A percentile compares a stretch with the other conserved stretches of the same genome.
phyloP scores from a whole-genome alignment of 2,888 invertebrate species.

The Agriopis aurantiaria region DNA sequence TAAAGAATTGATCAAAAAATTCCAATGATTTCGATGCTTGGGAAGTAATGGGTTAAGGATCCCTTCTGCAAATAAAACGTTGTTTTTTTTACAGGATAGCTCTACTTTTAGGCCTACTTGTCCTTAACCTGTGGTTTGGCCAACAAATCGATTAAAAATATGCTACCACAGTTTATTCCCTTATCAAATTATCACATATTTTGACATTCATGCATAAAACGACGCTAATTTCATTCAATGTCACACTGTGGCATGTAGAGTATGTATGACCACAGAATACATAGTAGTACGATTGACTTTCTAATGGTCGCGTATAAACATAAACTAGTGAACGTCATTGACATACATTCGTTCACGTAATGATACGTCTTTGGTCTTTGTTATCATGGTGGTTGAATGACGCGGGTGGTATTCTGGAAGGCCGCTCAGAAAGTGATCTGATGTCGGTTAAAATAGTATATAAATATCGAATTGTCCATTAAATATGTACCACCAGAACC shows the following conservation, averaged over 20 bases:
- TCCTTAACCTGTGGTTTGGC: no score
- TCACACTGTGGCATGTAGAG: constrained; percentile 24
- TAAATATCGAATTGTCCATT: background rate
- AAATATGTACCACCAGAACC: no score
- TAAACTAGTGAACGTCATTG: constrained; percentile 63
- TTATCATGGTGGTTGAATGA: constrained; percentile 16
- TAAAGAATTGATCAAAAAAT: no score
- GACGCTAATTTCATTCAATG: constrained; percentile 46
- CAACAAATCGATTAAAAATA: no score
- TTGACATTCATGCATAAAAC: background rate
- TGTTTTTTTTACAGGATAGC: no score
- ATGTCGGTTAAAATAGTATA: background rate
- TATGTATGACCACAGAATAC: constrained; percentile 7
- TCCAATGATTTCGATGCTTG: no score
- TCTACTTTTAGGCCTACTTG: no score
- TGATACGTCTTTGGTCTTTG: constrained; percentile 33
- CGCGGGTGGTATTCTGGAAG: constrained; percentile 35
- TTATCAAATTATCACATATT: background rate
- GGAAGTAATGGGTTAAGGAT: no score
- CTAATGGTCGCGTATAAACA: constrained; percentile 45
- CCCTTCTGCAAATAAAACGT: no score
- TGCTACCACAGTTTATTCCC: no score
- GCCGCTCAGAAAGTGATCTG: constrained; percentile 9
- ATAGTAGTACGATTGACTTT: constrained; percentile 46
- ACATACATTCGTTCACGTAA: constrained; percentile 70